A percentile compares a stretch with the other conserved stretches of the same genome.
Evolutionary conservation across 2,797 vertebrate genomes (phyloP).

Genomic region (Lepus townsendii): DNA sequence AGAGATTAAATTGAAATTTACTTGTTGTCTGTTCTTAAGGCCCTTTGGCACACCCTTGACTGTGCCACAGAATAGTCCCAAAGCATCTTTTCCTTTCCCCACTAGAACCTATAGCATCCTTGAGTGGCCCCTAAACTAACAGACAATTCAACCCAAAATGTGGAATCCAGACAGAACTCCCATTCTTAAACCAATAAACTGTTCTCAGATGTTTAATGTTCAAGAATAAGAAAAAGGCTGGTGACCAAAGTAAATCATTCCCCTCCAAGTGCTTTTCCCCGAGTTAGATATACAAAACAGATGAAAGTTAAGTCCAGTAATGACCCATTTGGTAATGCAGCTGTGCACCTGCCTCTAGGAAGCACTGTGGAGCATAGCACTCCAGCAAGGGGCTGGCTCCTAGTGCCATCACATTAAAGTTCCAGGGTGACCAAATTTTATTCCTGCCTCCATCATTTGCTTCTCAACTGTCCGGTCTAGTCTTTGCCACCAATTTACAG

Average conservation of each 20-base stretch:
- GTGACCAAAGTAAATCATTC: neutral
- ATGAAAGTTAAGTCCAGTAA: slow-evolving; percentile 47
- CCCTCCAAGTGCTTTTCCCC: neutral
- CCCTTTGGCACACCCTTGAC: neutral
- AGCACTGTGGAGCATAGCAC: neutral
- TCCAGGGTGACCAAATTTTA: neutral
- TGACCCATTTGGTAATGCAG: neutral
- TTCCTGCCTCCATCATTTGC: neutral
- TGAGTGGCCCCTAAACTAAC: neutral
- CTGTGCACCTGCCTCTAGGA: neutral
- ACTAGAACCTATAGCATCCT: neutral
- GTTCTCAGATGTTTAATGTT: neutral
- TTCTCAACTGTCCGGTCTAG: slow-evolving; percentile 13
- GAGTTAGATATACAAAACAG: neutral
- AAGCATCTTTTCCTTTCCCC: neutral
- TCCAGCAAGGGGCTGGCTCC: neutral
- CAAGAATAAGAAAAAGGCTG: neutral
- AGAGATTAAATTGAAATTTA: slow-evolving; percentile 17
- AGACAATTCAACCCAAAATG: neutral
- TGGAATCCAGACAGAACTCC: neutral
- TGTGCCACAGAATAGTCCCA: neutral
- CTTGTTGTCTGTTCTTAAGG: neutral
- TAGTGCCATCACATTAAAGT: neutral
- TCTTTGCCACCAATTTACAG: neutral
- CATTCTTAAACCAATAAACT: neutral